phyloP scores from a whole-genome alignment of 2,113 vertebrate species.

The Elgaria multicarinata region DNA sequence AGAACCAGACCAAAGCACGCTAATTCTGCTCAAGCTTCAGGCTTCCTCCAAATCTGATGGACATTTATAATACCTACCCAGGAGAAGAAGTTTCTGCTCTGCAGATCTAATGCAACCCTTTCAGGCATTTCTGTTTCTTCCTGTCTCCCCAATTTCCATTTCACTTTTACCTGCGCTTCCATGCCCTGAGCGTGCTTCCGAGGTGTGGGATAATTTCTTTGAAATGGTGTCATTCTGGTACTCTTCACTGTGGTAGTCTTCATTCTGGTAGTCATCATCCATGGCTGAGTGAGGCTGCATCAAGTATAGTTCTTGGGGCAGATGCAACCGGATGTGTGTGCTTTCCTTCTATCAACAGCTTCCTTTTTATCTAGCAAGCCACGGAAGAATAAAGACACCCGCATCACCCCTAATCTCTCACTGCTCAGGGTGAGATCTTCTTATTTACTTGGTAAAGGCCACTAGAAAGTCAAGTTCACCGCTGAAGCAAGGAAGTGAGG shows the following conservation, averaged over 20 bases:
- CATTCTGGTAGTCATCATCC: not conserved
- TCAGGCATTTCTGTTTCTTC: not conserved
- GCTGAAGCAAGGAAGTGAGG: not conserved
- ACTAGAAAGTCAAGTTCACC: not conserved
- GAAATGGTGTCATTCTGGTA: not conserved
- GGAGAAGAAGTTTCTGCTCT: not conserved
- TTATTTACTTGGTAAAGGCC: not conserved
- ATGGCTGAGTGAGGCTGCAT: not conserved
- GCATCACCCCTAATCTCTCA: not conserved
- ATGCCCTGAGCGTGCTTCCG: not conserved
- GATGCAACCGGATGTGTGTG: not conserved
- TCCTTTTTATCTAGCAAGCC: conserved; percentile 4
- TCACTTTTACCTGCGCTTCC: not conserved
- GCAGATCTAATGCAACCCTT: not conserved
- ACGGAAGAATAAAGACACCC: not conserved
- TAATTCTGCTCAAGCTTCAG: too few species aligned
- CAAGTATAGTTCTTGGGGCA: not conserved
- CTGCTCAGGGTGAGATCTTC: not conserved
- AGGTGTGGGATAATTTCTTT: not conserved
- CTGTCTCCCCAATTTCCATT: too few species aligned
- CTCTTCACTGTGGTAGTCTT: not conserved
- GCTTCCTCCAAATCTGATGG: too few species aligned
- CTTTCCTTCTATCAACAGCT: not conserved
- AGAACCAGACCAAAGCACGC: too few species aligned
- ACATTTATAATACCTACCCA: not conserved